These are phyloP conservation scores for Upupa epops DNA, from an alignment of 2,113 vertebrate genomes.

Conservation along the genomic window DNA sequence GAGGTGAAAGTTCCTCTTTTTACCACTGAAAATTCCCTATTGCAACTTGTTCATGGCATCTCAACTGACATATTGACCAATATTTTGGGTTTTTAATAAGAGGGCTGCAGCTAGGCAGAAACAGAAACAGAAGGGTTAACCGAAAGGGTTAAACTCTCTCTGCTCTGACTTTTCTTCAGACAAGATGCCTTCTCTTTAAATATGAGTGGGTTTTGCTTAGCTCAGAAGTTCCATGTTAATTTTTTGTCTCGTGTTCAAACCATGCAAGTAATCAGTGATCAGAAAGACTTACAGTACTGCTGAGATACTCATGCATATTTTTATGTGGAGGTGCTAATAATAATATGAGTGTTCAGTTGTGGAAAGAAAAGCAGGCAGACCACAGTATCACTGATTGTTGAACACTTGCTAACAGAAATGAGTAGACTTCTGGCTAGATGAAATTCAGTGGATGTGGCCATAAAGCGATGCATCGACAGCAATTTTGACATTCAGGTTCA, in stretches of 20 bases:
- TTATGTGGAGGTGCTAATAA: background rate
- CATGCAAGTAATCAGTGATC: background rate
- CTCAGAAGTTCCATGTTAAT: constrained; percentile 7
- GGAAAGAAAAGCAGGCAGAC: background rate
- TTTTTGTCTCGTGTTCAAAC: background rate
- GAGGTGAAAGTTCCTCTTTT: background rate
- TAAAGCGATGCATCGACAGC: constrained; percentile 1
- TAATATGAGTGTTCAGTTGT: background rate
- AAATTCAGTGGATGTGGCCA: background rate
- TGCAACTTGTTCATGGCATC: background rate
- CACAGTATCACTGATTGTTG: background rate
- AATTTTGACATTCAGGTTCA: background rate
- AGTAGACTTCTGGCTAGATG: background rate
- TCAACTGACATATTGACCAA: too few relatives aligned
- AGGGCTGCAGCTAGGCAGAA: background rate
- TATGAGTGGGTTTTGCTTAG: background rate
- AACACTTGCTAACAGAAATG: background rate
- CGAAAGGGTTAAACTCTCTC: background rate
- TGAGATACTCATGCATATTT: background rate
- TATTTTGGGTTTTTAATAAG: background rate
- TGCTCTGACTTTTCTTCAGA: background rate
- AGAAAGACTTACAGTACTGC: background rate
- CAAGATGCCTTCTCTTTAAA: background rate
- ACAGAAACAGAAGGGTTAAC: background rate
- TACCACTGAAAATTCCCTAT: background rate